Evolutionary conservation across 2,797 vertebrate species (phyloP).

Genomic region (Garrulus glandarius): DNA sequence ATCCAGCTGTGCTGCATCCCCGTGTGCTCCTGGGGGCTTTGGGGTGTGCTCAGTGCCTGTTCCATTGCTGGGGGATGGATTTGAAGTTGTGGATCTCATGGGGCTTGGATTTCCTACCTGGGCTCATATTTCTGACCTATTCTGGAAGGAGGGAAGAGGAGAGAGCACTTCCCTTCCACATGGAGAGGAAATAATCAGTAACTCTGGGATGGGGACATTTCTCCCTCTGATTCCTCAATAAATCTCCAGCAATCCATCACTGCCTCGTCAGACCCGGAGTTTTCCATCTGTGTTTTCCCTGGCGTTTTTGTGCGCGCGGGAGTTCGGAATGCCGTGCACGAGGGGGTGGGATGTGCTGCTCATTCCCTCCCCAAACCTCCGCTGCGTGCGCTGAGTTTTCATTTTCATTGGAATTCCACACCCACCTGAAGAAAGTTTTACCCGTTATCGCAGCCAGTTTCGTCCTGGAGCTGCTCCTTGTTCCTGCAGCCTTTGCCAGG

Average conservation of each 20-base stretch:
- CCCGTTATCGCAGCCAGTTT: background rate
- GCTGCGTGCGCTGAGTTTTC: background rate
- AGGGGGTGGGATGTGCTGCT: background rate
- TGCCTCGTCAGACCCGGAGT: fast-evolving
- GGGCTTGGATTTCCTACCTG: background rate
- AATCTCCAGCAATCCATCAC: fast-evolving
- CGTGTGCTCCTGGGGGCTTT: fast-evolving
- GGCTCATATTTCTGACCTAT: background rate
- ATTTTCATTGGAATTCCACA: background rate
- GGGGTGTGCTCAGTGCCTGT: background rate
- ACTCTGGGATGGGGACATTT: background rate
- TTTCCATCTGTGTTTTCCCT: background rate
- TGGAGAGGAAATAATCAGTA: background rate
- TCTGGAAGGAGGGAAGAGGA: background rate
- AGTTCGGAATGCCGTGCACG: background rate
- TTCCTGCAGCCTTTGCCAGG: background rate
- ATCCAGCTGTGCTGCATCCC: background rate
- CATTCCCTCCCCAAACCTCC: background rate
- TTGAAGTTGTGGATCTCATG: background rate
- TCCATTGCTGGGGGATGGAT: background rate
- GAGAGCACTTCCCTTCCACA: background rate
- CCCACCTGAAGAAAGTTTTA: background rate
- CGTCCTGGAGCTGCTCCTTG: background rate
- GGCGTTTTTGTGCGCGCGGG: background rate
- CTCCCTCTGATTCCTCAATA: fast-evolving